Evolutionary conservation across 92 coral and sea anemone genomes (phyloP).

Genomic region (Micromussa lordhowensis): DNA sequence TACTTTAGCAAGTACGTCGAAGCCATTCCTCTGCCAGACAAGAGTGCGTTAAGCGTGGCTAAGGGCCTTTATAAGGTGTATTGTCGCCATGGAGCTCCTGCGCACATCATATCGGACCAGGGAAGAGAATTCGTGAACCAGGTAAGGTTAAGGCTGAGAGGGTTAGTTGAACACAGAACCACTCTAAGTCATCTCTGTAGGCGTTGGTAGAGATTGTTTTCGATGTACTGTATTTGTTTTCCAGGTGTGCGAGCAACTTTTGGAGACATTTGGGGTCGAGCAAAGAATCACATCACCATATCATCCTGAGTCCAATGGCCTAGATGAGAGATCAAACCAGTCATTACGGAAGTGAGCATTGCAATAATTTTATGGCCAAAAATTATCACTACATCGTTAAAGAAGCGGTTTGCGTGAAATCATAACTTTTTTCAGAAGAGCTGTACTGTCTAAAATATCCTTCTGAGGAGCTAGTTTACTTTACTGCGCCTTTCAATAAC

Average conservation of each 20-base stretch:
- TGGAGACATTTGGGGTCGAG: slow-evolving; percentile 45
- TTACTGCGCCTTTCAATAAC: too few relatives aligned
- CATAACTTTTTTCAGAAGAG: too few relatives aligned
- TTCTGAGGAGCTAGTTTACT: too few relatives aligned
- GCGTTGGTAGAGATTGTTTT: neutral
- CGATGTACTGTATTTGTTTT: neutral
- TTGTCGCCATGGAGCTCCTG: slow-evolving; percentile 82
- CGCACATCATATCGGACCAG: slow-evolving; percentile 75
- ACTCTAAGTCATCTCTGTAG: neutral
- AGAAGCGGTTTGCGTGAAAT: too few relatives aligned
- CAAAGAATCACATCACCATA: slow-evolving; percentile 74
- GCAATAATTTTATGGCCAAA: neutral
- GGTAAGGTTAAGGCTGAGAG: slow-evolving; percentile 12
- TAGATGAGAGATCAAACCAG: slow-evolving; percentile 78
- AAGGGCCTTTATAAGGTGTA: slow-evolving; percentile 60
- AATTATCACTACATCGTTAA: too few relatives aligned
- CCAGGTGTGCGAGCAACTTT: slow-evolving; percentile 13
- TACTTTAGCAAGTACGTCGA: slow-evolving; percentile 77
- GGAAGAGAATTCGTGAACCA: slow-evolving; percentile 82
- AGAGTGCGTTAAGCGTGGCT: slow-evolving; percentile 69
- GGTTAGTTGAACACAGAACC: neutral
- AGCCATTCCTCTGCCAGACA: slow-evolving; percentile 65
- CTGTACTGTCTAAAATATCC: neutral
- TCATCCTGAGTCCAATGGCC: slow-evolving; percentile 78
- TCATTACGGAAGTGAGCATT: slow-evolving; percentile 49